Percentiles rank a stretch among this genome's conserved stretches.
phyloP scores from a whole-genome alignment of 64 coral and sea anemone species.

The Pocillopora verrucosa region DNA sequence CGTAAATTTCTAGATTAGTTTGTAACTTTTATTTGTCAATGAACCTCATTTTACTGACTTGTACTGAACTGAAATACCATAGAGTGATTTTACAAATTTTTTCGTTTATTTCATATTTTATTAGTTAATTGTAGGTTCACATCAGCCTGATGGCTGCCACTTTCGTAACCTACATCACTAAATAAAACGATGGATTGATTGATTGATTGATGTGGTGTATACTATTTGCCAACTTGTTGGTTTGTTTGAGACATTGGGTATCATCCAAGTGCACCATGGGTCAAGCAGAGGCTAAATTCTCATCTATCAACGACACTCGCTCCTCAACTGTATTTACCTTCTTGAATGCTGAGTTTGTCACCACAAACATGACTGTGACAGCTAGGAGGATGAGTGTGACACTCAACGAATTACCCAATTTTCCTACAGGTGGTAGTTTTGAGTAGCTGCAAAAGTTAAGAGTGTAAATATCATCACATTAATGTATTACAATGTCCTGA shows the following conservation, averaged over 20 bases:
- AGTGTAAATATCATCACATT: no score
- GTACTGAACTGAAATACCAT: no score
- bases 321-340: constrained; percentile 51
- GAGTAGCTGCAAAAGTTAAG: constrained; percentile 2
- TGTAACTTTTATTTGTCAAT: no score
- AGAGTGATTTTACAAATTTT: no score
- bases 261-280: neutral
- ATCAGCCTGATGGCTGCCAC: no score
- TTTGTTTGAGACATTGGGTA: neutral
- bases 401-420: constrained; percentile 67
- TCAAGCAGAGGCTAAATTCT: neutral
- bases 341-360: constrained; percentile 79
- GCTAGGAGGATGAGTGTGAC: constrained; percentile 65
- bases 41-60: no score
- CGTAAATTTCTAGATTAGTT: no score
- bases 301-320: constrained; percentile 52
- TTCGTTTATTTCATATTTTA: no score
- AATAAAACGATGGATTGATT: no score
- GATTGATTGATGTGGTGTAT: neutral
- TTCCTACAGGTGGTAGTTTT: neutral
- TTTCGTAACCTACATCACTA: no score
- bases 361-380: constrained; percentile 74
- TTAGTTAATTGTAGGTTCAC: no score
- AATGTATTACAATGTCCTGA: no score
- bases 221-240: neutral